Base-by-base conservation (phyloP, 2,797 vertebrate species). In the Enteromius radiatus region DNA sequence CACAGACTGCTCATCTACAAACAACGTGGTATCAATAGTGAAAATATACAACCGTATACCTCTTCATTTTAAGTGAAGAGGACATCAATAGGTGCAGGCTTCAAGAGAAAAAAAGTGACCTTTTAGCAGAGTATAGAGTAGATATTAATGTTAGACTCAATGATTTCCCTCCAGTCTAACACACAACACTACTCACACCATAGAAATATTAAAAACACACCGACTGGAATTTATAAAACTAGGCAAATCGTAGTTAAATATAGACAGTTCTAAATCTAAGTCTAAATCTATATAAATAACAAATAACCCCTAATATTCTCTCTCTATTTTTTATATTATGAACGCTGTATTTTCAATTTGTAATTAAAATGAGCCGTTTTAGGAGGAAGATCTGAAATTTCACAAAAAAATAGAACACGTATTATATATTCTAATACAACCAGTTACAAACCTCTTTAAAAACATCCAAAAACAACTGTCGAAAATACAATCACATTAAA, bases 141-240 rank as follows among this genome's bases (percentile, higher is more conserved):
- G 49, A 36, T 5, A 38, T 23, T 65, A 21, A 10, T 56, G 21
- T 38, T 75, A 36, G 19, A 75, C 71, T 74, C 31, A 14, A 15
- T 56, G 71, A n/a, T 56, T 75, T 56, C n/a, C 52, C 49, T 74
- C 31, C 52, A 75, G 19, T 52, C 47, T 73, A 52, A 73, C 47
- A 52, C 26, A 71, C 45, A 73, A 21, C 69, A 52, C 28, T 73
- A 33, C 43, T 21, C 47, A 49, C 83, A 79, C 59, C 61, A 23
- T 75, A n/a, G n/a, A n/a, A n/a, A n/a, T n/a, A n/a, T 93, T 84
- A 94, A 94, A 92, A 94, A 92, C 89, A 89, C 88, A 93, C 94
- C 91, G 92, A 92, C 93, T 91, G 91, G 84, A 91, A 90, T 87
- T 90, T 94, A 92, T 92, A 94, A 94, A 94, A 93, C 93, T 92